Percentiles rank a stretch among this genome's conserved stretches.
phyloP scores from a whole-genome alignment of 1,140 invertebrate species.

The Phymorhynchus buccinoides region DNA sequence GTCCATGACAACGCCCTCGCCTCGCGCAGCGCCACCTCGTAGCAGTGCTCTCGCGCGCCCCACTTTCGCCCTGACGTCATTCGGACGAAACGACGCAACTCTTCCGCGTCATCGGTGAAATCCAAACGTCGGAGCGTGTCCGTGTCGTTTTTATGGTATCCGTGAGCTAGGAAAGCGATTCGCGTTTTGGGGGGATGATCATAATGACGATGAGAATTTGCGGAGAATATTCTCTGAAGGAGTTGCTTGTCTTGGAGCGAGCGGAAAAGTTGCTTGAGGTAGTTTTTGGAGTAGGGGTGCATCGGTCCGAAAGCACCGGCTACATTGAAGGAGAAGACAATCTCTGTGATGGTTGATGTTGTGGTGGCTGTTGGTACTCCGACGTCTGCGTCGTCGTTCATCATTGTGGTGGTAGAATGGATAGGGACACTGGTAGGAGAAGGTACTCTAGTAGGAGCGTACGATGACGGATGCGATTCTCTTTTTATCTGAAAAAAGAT shows the following conservation, averaged over 20 bases:
- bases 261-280: slow-evolving; percentile 15
- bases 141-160: slow-evolving; percentile 50
- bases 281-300: not conserved
- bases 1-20: slow-evolving; percentile 60
- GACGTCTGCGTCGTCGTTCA: not conserved
- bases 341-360: too few relatives aligned
- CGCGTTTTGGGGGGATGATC: slow-evolving; percentile 64
- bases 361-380: not conserved
- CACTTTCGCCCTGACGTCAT: slow-evolving; percentile 57
- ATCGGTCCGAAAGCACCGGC: slow-evolving; percentile 13
- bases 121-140: slow-evolving; percentile 64
- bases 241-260: not conserved
- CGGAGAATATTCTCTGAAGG: slow-evolving; percentile 37
- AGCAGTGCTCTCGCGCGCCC: slow-evolving; percentile 62
- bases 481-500: too few relatives aligned
- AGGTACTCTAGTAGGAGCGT: too few relatives aligned
- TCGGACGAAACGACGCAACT: slow-evolving; percentile 62
- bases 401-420: not conserved
- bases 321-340: slow-evolving; percentile 16
- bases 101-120: slow-evolving; percentile 56
- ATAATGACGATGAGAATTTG: too few relatives aligned
- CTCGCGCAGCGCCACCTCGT: slow-evolving; percentile 62
- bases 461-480: too few relatives aligned
- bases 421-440: too few relatives aligned
- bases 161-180: slow-evolving; percentile 60